Conservation (phyloP, 2,797 vertebrate species). For the Ficedula albicollis region DNA sequence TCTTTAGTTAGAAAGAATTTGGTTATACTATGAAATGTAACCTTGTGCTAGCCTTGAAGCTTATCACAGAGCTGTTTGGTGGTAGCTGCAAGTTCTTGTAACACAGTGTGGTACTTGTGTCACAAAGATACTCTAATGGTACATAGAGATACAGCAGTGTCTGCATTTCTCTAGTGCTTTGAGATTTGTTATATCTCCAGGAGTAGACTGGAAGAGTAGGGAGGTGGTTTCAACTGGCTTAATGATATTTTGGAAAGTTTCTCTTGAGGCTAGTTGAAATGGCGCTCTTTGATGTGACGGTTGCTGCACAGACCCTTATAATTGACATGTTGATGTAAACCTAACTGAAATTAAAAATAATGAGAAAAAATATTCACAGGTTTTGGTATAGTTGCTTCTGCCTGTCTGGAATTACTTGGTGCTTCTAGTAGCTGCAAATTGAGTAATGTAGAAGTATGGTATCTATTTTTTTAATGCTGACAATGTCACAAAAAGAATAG, state of each 20-base stretch:
- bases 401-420: neutral
- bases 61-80: neutral
- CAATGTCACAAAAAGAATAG: neutral
- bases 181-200: neutral
- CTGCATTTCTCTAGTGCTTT: neutral
- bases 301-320: neutral
- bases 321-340: neutral
- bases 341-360: neutral
- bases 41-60: neutral
- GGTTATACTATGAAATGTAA: neutral
- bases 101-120: neutral
- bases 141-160: accelerated
- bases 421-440: neutral
- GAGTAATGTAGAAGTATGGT: neutral
- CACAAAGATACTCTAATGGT: neutral
- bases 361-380: neutral
- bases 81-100: neutral
- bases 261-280: neutral
- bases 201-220: neutral
- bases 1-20: neutral
- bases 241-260: neutral
- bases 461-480: neutral
- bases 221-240: neutral
- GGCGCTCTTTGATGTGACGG: neutral
- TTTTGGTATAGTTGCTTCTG: neutral